These are phyloP conservation scores for Taphrorychus bicolor DNA, from an alignment of 2,888 invertebrate species.

Conservation along the genomic window DNA sequence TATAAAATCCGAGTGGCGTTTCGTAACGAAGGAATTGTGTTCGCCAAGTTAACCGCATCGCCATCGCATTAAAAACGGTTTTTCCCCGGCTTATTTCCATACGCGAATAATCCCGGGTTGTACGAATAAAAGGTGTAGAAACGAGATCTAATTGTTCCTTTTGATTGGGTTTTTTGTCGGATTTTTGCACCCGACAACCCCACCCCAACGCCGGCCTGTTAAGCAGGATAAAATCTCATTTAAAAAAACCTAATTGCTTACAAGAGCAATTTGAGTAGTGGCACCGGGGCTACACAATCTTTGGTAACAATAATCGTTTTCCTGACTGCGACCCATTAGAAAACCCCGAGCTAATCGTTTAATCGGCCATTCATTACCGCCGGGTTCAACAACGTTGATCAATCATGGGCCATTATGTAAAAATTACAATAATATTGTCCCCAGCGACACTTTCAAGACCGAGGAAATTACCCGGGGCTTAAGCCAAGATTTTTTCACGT, in stretches of 20 bases:
- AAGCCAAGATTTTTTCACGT: background rate
- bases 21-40: conserved; percentile 24
- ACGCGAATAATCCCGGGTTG: conserved; percentile 22
- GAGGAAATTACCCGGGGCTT: conserved; percentile 1
- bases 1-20: background rate
- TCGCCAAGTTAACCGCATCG: conserved; percentile 23
- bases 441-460: background rate
- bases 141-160: conserved; percentile 22
- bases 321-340: conserved; percentile 8
- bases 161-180: conserved; percentile 28
- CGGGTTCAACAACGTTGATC: conserved; percentile 5
- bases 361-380: conserved; percentile 8
- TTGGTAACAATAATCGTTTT: background rate
- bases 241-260: background rate
- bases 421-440: conserved; percentile 7
- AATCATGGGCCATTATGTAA: conserved; percentile 3
- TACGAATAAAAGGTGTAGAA: conserved; percentile 13
- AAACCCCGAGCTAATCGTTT: conserved; percentile 11
- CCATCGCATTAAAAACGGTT: conserved; percentile 1
- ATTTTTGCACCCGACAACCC: background rate
- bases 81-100: conserved; percentile 13
- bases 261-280: conserved; percentile 2
- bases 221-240: background rate
- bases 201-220: background rate
- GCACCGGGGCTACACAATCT: background rate